A percentile compares a stretch with the other conserved stretches of the same genome.
These are phyloP conservation scores for Drymonia ruficornis DNA, from an alignment of 2,888 invertebrate genomes.

Conservation along the genomic window DNA sequence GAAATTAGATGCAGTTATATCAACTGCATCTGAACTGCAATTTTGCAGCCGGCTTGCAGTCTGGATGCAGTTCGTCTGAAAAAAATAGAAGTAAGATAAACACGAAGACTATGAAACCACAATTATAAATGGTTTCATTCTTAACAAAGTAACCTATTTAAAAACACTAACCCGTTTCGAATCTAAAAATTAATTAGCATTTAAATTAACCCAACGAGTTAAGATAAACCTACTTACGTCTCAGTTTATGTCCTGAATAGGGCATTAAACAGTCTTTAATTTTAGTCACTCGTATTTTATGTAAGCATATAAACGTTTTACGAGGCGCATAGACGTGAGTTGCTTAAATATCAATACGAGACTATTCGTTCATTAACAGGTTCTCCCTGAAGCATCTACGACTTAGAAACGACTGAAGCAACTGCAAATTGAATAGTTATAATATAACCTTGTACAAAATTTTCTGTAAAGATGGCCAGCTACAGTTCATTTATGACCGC, in stretches of 20 bases:
- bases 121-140: constrained; percentile 4
- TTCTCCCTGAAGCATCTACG: constrained; percentile 20
- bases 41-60: no score
- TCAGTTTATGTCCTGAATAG: constrained; percentile 56
- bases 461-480: no score
- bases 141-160: no score
- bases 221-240: constrained; percentile 52
- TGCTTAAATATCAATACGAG: constrained; percentile 61
- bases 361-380: constrained; percentile 42
- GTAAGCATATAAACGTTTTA: constrained; percentile 68
- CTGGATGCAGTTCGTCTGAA: no score
- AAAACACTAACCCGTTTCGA: no score
- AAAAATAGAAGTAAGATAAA: no score
- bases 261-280: constrained; percentile 66
- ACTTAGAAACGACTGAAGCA: background rate
- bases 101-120: no score
- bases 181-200: constrained; percentile 35
- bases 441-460: no score
- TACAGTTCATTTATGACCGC: no score
- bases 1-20: no score
- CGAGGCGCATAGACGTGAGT: constrained; percentile 66
- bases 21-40: no score
- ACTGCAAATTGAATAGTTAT: background rate
- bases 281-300: constrained; percentile 66
- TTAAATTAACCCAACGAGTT: constrained; percentile 36